Conservation (phyloP, 2,797 vertebrate genomes). For the Gephyroberyx darwinii region DNA sequence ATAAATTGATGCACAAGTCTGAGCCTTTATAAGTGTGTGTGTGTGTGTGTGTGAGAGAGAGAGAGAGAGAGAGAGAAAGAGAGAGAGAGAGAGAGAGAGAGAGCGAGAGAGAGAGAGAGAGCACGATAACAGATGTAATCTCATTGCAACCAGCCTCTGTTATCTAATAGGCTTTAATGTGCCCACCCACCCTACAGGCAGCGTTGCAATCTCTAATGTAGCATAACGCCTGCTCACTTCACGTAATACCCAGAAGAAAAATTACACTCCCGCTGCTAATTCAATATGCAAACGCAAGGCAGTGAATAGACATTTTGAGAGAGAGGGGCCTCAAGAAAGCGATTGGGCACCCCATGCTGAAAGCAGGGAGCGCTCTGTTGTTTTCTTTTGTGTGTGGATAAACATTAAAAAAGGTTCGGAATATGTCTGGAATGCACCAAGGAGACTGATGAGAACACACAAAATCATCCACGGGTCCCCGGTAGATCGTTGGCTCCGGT, state of each 20-base stretch:
- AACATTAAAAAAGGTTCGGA: neutral
- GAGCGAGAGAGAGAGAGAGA: neutral
- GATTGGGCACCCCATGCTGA: neutral
- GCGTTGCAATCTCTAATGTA: neutral
- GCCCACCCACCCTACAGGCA: neutral
- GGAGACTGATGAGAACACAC: too few relatives aligned
- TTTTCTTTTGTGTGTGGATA: neutral
- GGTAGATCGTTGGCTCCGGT: too few relatives aligned
- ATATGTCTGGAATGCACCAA: too few relatives aligned
- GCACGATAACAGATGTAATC: constrained; percentile 11
- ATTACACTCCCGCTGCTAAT: constrained; percentile 5
- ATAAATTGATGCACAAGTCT: too few relatives aligned
- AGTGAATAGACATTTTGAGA: neutral
- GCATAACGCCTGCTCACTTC: neutral
- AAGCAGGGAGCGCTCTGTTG: neutral
- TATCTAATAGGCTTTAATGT: constrained; percentile 26
- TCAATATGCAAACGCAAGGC: neutral
- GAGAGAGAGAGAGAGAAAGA: constrained; percentile 1
- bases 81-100: constrained; percentile 6
- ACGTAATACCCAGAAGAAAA: neutral
- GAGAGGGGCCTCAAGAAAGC: neutral
- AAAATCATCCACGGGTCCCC: too few relatives aligned
- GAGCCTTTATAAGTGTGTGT: too few relatives aligned
- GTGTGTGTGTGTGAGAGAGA: constrained; percentile 11
- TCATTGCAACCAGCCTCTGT: constrained; percentile 22